phyloP scores from a whole-genome alignment of 2,113 vertebrate genomes.

The Rhegmatorhina hoffmannsi region DNA sequence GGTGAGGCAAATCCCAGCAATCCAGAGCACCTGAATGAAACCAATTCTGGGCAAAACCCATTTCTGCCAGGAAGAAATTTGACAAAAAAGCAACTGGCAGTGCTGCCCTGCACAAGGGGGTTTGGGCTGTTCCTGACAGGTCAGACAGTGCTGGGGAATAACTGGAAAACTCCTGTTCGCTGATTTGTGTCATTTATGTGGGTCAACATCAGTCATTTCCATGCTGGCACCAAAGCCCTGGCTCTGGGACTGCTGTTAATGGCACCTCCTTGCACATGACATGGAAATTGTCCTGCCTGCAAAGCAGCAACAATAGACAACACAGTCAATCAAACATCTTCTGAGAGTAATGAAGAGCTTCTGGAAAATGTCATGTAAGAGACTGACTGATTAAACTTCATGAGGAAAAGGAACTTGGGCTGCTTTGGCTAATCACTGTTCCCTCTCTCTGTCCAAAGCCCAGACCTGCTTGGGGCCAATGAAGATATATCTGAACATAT shows the following conservation, averaged over 20 bases:
- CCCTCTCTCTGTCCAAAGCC: neutral
- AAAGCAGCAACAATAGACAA: neutral
- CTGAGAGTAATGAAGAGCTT: slow-evolving; percentile 46
- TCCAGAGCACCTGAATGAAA: neutral
- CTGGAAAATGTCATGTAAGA: slow-evolving; percentile 49
- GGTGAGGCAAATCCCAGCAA: neutral
- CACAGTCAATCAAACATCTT: neutral
- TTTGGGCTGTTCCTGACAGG: neutral
- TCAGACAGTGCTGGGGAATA: neutral
- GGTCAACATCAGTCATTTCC: neutral
- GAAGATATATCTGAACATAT: neutral
- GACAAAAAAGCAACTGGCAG: neutral
- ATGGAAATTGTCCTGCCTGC: neutral
- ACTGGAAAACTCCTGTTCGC: neutral
- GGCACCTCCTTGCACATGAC: neutral
- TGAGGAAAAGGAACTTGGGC: slow-evolving; percentile 6
- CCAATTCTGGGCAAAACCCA: neutral
- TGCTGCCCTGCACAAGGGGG: neutral
- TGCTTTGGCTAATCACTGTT: slow-evolving; percentile 62
- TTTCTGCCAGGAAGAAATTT: neutral
- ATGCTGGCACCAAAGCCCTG: neutral
- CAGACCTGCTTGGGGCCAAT: neutral
- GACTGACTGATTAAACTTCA: slow-evolving; percentile 52
- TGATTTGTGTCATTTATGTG: neutral
- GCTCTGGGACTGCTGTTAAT: neutral